These are phyloP conservation scores for Upupa epops DNA, from an alignment of 2,113 vertebrate genomes.

Conservation along the genomic window DNA sequence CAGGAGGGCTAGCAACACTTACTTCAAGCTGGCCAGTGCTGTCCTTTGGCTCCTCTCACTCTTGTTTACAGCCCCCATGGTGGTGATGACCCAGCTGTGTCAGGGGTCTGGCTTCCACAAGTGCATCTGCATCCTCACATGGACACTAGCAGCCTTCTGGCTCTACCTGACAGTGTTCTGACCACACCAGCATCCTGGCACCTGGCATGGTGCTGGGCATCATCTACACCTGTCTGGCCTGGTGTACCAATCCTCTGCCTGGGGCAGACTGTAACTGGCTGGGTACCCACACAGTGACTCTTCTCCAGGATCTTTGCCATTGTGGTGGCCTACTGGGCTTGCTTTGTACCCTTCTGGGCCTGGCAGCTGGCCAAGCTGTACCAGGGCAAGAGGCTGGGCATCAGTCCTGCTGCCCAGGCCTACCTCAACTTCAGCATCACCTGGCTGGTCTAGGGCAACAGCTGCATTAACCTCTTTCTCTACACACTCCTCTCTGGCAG, in stretches of 20 bases:
- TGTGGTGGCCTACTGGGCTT: conserved; percentile 82
- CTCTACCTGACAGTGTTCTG: conserved; percentile 82
- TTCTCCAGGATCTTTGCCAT: conserved; percentile 82
- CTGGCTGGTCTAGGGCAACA: conserved; percentile 86
- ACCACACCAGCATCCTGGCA: conserved; percentile 75
- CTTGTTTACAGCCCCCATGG: conserved; percentile 82
- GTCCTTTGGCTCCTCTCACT: conserved; percentile 77
- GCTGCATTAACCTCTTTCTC: conserved; percentile 86
- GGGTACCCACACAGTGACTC: conserved; percentile 70
- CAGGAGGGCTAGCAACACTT: background rate
- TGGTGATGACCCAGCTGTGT: conserved; percentile 82
- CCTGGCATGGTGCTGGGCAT: conserved; percentile 77
- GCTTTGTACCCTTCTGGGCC: conserved; percentile 88
- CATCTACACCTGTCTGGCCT: conserved; percentile 72
- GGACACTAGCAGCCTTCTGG: conserved; percentile 78
- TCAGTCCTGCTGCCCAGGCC: conserved; percentile 72
- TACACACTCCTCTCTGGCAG: conserved; percentile 83
- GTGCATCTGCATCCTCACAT: conserved; percentile 83
- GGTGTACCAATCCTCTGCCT: conserved; percentile 51
- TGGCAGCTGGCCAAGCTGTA: conserved; percentile 85
- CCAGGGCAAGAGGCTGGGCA: conserved; percentile 57
- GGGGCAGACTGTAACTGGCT: background rate
- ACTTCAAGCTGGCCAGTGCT: conserved; percentile 56
- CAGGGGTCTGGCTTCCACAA: conserved; percentile 69
- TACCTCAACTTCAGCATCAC: conserved; percentile 86